phyloP scores from a whole-genome alignment of 2,888 invertebrate genomes.

The Cyrtodaria siliqua region DNA sequence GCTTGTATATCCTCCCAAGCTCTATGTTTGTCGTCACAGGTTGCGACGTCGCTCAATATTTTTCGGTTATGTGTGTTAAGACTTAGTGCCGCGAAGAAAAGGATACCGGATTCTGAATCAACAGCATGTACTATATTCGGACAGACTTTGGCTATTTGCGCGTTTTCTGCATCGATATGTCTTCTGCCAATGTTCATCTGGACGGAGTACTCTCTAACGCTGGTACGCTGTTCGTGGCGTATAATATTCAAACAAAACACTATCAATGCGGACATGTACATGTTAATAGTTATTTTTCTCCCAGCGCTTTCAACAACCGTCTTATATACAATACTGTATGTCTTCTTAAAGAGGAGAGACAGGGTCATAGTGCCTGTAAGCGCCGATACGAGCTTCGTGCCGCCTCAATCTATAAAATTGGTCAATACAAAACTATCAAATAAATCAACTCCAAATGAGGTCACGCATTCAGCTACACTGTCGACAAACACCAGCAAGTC shows the following conservation, averaged over 20 bases:
- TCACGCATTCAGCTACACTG: too few species aligned
- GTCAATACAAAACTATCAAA: too few species aligned
- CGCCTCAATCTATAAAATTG: too few species aligned
- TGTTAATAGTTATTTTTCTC: conserved; percentile 12
- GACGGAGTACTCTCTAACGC: not conserved
- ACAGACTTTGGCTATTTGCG: conserved; percentile 16
- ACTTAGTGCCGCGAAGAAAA: not conserved
- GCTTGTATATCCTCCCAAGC: conserved; percentile 16
- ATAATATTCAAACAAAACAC: conserved; percentile 6
- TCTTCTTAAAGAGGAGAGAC: not conserved
- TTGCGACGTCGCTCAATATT: conserved; percentile 21
- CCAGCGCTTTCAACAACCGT: conserved; percentile 19
- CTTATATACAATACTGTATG: conserved; percentile 11
- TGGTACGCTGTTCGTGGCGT: conserved; percentile 19
- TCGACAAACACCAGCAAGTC: too few species aligned
- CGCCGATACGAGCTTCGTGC: too few species aligned
- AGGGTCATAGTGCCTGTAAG: too few species aligned
- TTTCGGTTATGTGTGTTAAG: conserved; percentile 21
- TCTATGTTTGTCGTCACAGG: conserved; percentile 22
- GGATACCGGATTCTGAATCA: not conserved
- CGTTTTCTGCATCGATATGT: conserved; percentile 5
- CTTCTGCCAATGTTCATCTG: conserved; percentile 19
- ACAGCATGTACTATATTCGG: conserved; percentile 4
- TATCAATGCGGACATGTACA: conserved; percentile 13
- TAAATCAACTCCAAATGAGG: too few species aligned